Percentiles rank a stretch among this genome's conserved stretches.
Conservation (phyloP, 2,113 vertebrate genomes). For the Nannospalax galili region DNA sequence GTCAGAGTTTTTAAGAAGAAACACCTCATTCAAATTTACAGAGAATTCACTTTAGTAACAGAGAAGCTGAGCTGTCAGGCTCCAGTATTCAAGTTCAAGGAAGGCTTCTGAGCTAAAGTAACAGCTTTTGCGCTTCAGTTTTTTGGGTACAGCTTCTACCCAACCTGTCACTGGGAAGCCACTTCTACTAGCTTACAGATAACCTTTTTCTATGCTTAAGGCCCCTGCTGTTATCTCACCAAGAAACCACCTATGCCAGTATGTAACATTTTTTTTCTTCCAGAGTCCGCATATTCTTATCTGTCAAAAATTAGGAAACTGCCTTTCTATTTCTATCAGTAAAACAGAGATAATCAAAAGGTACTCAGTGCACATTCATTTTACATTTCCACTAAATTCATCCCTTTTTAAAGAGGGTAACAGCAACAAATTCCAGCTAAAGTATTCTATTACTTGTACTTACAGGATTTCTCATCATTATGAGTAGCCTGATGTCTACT, state of each 20-base stretch:
- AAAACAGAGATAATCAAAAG: not conserved
- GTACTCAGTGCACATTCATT: not conserved
- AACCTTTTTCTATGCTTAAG: not conserved
- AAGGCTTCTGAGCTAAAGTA: not conserved
- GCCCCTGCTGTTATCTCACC: no score
- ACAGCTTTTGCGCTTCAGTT: not conserved
- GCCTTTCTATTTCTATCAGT: not conserved
- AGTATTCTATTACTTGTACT: constrained; percentile 46
- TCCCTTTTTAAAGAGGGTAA: not conserved
- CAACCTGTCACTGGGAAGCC: not conserved
- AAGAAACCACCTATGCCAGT: not conserved
- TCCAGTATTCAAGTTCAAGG: not conserved
- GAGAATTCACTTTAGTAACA: no score
- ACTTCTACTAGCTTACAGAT: not conserved
- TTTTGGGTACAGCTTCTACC: not conserved
- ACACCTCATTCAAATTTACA: not conserved
- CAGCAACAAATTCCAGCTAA: not conserved
- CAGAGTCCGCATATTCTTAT: not conserved
- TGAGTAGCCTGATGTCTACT: constrained; percentile 79
- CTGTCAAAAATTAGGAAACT: not conserved
- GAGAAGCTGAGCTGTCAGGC: not conserved
- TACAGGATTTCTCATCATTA: constrained; percentile 64
- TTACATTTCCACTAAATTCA: not conserved
- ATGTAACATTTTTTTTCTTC: not conserved
- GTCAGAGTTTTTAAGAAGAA: not conserved